Evolutionary conservation across 1,140 invertebrate genomes (phyloP).

Genomic region (Penaeus vannamei): DNA sequence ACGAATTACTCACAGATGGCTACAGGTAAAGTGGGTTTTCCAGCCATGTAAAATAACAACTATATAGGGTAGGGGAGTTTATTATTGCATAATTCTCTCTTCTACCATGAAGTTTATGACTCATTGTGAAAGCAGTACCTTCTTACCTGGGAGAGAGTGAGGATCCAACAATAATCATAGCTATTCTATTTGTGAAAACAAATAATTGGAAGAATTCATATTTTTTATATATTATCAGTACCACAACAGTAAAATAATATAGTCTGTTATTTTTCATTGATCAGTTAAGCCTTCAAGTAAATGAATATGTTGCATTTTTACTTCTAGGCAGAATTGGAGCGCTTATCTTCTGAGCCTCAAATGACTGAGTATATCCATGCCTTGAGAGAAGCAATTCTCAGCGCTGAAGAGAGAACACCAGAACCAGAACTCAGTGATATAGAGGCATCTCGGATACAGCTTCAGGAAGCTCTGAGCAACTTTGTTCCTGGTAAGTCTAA

Average conservation of each 20-base stretch:
- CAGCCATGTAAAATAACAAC: not conserved
- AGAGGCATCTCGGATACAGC: constrained; percentile 7
- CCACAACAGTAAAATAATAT: too few species aligned
- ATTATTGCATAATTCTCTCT: not conserved
- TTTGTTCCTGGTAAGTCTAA: constrained; percentile 46
- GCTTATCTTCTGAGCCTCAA: constrained; percentile 35
- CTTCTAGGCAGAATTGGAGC: constrained; percentile 47
- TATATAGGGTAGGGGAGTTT: not conserved
- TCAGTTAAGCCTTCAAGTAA: not conserved
- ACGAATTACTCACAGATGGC: constrained; percentile 51
- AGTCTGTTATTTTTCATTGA: too few species aligned
- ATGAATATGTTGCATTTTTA: not conserved
- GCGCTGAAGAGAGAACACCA: not conserved
- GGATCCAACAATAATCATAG: too few species aligned
- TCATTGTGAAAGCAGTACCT: too few species aligned
- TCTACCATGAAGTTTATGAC: too few species aligned
- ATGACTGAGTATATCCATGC: constrained; percentile 50
- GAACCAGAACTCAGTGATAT: constrained; percentile 25
- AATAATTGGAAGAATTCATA: too few species aligned
- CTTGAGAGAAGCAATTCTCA: constrained; percentile 41
- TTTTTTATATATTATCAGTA: too few species aligned
- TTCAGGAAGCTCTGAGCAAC: constrained; percentile 40
- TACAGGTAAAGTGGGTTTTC: constrained; percentile 41
- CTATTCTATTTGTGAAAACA: too few species aligned
- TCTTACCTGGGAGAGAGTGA: too few species aligned